Percentiles rank a stretch among this genome's conserved stretches.
Evolutionary conservation across 2,888 invertebrate genomes (phyloP).

Genomic region (Ophraella communa): DNA sequence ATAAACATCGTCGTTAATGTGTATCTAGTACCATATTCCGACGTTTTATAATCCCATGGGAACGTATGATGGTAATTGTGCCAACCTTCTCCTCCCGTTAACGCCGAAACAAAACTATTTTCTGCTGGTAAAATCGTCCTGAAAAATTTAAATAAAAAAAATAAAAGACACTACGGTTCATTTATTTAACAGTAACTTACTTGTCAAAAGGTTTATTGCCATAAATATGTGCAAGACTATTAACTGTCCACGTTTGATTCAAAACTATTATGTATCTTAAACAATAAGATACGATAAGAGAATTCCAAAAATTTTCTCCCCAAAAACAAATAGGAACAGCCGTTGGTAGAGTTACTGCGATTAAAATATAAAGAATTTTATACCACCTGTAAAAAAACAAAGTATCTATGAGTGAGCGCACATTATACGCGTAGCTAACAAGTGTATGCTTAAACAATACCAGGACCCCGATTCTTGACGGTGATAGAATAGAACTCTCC

Average conservation of each 20-base stretch:
- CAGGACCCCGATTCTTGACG: no score
- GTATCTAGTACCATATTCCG: constrained; percentile 60
- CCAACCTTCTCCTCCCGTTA: constrained; percentile 73
- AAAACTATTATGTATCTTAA: constrained; percentile 68
- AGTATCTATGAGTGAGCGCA: no score
- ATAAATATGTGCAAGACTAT: constrained; percentile 81
- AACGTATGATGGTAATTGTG: constrained; percentile 82
- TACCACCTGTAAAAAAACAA: constrained; percentile 67
- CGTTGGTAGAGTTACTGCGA: constrained; percentile 69
- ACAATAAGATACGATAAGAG: constrained; percentile 69
- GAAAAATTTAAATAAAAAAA: neutral
- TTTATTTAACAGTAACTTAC: constrained; percentile 57
- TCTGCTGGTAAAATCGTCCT: constrained; percentile 67
- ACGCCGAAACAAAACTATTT: constrained; percentile 67
- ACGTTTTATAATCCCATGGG: constrained; percentile 70
- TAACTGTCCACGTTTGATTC: constrained; percentile 84
- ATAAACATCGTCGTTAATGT: constrained; percentile 71
- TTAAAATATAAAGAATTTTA: constrained; percentile 61
- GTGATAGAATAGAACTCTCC: no score
- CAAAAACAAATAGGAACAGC: constrained; percentile 72
- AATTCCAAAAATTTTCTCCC: constrained; percentile 68
- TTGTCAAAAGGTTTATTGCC: constrained; percentile 80
- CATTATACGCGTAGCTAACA: no score
- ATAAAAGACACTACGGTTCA: no score
- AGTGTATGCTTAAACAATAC: no score